A percentile compares a stretch with the other conserved stretches of the same genome.
Conservation (phyloP, 2,888 invertebrate genomes). For the Drosophila infuscata region DNA sequence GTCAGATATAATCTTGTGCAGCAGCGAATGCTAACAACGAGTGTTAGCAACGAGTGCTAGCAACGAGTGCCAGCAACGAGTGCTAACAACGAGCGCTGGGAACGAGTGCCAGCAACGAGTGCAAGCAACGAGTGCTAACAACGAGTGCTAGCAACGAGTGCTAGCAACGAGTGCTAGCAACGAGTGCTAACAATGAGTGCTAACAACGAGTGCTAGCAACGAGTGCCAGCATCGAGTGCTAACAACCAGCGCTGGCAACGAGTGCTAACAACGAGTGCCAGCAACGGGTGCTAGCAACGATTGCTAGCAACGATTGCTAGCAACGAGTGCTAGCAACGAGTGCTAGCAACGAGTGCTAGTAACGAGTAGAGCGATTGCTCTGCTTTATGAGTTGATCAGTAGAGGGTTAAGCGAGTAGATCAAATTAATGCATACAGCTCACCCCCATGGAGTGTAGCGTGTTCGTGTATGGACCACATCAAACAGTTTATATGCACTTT, state of each 20-base stretch:
- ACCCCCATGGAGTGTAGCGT: neutral
- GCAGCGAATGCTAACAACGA: neutral
- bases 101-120: no score
- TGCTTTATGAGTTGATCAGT: neutral
- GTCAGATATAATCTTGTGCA: neutral
- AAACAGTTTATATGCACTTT: slow-evolving; percentile 2
- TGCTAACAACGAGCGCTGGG: no score
- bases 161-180: no score
- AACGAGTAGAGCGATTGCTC: neutral
- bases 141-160: no score
- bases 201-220: no score
- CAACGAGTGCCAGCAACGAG: no score
- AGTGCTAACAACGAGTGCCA: no score
- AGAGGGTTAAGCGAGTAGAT: neutral
- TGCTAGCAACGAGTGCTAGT: neutral
- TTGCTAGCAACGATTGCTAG: neutral
- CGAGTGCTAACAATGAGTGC: no score
- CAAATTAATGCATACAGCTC: neutral
- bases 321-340: neutral
- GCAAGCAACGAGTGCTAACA: no score
- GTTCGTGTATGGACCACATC: neutral
- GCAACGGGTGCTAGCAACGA: no score
- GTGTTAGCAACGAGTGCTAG: neutral
- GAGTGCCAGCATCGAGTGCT: no score
- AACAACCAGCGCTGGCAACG: no score